Evolutionary conservation across 2,113 vertebrate species (phyloP), one percentile per base, ranked within the genome.

Genomic region (Nothocercus julius): DNA sequence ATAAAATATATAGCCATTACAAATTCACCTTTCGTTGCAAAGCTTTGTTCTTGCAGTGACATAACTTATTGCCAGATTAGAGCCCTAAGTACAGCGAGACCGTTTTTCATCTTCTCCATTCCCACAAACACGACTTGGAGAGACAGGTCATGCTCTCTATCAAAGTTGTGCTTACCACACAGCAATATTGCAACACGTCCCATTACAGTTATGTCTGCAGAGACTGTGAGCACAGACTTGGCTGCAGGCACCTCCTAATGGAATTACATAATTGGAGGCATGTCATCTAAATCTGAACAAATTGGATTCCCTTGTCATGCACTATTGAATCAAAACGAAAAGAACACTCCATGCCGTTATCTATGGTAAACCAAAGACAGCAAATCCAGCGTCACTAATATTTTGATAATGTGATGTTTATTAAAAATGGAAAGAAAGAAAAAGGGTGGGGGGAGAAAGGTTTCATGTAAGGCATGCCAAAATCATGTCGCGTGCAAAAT

Each of bases 261-360:
- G 94, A 97, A 97, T 97, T 96, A 94, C 90, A 97, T 97, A 97
- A 96, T 94, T 96, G 95, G 93, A 97, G 96, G 83, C 90, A 97
- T 97, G 95, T 96, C 97, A 97, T 96, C 96, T 97, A 95, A 95
- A 96, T 93, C 84, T 93, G 94, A 96, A 97, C 95, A 97, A 94
- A 97, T 92, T 96, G 90, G 96, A 97, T 98, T 97, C 93, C 75
- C 94, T 94, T 96, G 90, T 95, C 97, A 96, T 94, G 92, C 89
- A 92, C 95, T 95, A 96, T 76, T 94, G 93, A 98, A 96, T 96
- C 95, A 95, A 95, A 97, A 95, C 36, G 54, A 92, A 95, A 83
- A 90, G 85, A 95, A 89, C 91, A 59, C 90, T 76, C 93, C 93
- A 69, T 11, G 66, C 68, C 89, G 85, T 91, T 96, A 92, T 95